Base-by-base conservation (phyloP, 1,140 invertebrate species). In the Heliconius himera region DNA sequence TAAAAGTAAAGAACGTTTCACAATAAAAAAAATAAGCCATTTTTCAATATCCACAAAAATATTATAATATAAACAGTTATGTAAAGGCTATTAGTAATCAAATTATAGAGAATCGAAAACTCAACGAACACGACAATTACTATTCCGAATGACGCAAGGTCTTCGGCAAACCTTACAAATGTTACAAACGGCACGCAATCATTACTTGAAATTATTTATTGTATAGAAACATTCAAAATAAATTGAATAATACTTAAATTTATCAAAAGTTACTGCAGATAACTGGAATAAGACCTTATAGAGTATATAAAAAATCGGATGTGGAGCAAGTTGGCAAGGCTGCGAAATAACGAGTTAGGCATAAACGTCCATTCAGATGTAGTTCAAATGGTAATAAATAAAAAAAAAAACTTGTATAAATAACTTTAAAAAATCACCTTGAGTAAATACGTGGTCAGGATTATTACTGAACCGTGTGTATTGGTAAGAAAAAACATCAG, bases 121-220 rank as follows among this genome's bases (percentile, higher is more conserved):
- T 2, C 20, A 72, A 41, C 18, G 36, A 72, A 72, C 70, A 72
- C 33, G 29, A 38, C 70, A 72, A 72, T 72, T 38, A 38, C 41
- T 70, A 26, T 36, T 33, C 41, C 8, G 41, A 71, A 72, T 29
- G 3, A 77, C 46, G 33, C 70, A 71, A 77, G 76, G 76, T 51
- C 76, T 36, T 77, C 70, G 20, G 70, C 70, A 71, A 77, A 77
- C 76, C 76, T 77, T 77, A 77, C 66, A 77, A 77, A 77, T 77
- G 76, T 77, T 70, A 77, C 41, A n/a, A 54, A 72, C 22, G 38
- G 46, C 76, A 77, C 76, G 66, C 76, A 72, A 77, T 46, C 66
- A 72, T 26, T n/a, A 9, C 60, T 66, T 66, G 60, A 66, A 66
- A 66, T 29, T 66, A 66, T 66, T 13, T 66, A 66, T 26, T 66